phyloP scores from a whole-genome alignment of 2,888 invertebrate species.

The Cataglyphis cursor region DNA sequence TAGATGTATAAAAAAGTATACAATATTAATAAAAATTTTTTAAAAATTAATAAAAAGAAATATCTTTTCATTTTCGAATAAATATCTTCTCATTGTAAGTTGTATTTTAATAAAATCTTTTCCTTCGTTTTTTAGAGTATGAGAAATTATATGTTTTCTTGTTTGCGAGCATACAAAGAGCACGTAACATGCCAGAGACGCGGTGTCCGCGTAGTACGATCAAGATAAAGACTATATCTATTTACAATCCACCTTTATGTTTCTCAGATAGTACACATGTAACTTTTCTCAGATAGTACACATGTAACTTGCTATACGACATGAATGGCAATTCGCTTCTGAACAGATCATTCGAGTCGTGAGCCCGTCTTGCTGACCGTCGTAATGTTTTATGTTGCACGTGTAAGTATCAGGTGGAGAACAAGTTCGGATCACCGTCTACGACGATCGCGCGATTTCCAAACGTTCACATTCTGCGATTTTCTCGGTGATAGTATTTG shows the following conservation, averaged over 20 bases:
- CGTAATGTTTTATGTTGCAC: background rate
- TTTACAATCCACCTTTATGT: slow-evolving; percentile 76
- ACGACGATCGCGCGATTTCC: slow-evolving; percentile 21
- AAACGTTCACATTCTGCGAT: slow-evolving; percentile 36
- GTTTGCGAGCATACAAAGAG: background rate
- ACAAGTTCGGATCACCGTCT: slow-evolving; percentile 29
- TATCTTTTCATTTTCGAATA: background rate
- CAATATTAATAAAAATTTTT: background rate
- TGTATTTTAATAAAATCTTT: background rate
- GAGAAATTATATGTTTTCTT: background rate
- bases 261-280: slow-evolving; percentile 71
- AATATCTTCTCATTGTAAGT: background rate
- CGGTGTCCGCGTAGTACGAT: slow-evolving; percentile 64
- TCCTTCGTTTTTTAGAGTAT: background rate
- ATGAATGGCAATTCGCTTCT: slow-evolving; percentile 77
- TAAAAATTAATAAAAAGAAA: background rate
- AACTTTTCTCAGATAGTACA: slow-evolving; percentile 69
- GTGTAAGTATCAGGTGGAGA: background rate
- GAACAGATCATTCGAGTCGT: slow-evolving; percentile 64
- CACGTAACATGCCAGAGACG: slow-evolving; percentile 15
- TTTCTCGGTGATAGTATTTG: slow-evolving; percentile 24
- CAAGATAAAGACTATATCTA: slow-evolving; percentile 69
- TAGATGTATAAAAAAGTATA: slow-evolving; percentile 5
- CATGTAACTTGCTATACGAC: slow-evolving; percentile 70
- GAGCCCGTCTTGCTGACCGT: slow-evolving; percentile 39